Evolutionary conservation across 2,113 vertebrate species (phyloP).

Genomic region (Okapia johnstoni): DNA sequence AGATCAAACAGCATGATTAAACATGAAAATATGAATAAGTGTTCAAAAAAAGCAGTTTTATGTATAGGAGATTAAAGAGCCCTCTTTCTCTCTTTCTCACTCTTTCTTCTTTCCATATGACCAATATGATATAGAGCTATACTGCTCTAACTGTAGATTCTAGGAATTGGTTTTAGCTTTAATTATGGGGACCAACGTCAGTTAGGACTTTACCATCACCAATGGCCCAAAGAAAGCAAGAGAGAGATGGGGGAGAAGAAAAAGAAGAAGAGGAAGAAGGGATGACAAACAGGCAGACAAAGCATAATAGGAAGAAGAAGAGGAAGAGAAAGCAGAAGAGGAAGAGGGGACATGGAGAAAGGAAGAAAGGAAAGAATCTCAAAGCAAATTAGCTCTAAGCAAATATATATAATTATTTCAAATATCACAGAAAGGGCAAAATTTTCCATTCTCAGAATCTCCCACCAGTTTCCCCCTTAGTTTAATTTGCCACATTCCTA

Average conservation of each 20-base stretch:
- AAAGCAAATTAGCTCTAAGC: background rate
- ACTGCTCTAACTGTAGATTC: background rate
- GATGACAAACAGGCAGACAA: fast-evolving
- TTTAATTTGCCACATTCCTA: background rate
- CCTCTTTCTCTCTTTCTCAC: background rate
- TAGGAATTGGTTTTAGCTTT: background rate
- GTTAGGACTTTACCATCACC: background rate
- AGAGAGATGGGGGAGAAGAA: fast-evolving
- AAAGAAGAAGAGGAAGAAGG: background rate
- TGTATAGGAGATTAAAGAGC: background rate
- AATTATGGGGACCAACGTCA: background rate
- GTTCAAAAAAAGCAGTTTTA: background rate
- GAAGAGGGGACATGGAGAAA: too few species aligned
- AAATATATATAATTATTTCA: background rate
- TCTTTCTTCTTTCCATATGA: background rate
- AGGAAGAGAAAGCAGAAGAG: fast-evolving
- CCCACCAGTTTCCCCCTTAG: too few species aligned
- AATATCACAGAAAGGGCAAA: background rate
- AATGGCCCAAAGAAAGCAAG: background rate
- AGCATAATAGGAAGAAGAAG: background rate
- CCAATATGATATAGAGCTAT: background rate
- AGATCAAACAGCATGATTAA: background rate
- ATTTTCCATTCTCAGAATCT: background rate
- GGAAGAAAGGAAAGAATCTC: background rate
- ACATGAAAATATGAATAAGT: background rate